These are phyloP conservation scores for Tor tambroides DNA, from an alignment of 2,113 vertebrate genomes.

Conservation along the genomic window DNA sequence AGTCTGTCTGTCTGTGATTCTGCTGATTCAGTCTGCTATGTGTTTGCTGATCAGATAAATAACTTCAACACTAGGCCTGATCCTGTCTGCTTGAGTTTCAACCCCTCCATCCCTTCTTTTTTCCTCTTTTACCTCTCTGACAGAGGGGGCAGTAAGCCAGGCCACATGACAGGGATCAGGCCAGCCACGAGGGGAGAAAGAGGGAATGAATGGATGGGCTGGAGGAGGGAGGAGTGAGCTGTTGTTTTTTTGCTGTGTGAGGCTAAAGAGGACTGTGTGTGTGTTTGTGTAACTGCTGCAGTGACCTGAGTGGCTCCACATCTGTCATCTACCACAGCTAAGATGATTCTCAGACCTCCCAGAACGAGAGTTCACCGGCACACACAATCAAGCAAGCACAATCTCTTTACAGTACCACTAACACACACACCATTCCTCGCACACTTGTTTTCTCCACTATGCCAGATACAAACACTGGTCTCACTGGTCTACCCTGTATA, in stretches of 20 bases:
- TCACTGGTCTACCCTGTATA: background rate
- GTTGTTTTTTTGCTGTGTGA: background rate
- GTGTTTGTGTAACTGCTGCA: constrained; percentile 42
- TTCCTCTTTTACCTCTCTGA: constrained; percentile 20
- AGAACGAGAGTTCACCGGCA: background rate
- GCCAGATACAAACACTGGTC: background rate
- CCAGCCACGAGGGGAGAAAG: background rate
- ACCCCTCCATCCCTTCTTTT: constrained; percentile 36
- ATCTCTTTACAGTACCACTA: background rate
- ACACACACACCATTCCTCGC: background rate
- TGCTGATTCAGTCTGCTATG: background rate
- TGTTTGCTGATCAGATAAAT: constrained; percentile 48
- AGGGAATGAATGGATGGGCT: background rate
- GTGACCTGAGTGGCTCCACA: background rate
- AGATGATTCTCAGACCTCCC: constrained; percentile 24
- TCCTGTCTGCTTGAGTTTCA: constrained; percentile 18
- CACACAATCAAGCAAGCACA: background rate
- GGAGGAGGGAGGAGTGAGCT: background rate
- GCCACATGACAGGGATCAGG: constrained; percentile 56
- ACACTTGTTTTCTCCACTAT: background rate
- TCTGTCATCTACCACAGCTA: constrained; percentile 14
- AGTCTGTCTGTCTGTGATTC: background rate
- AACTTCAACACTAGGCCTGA: constrained; percentile 17
- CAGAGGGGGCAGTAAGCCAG: constrained; percentile 37
- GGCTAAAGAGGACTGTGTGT: constrained; percentile 33